These are phyloP conservation scores for Phoeniculus purpureus DNA, from an alignment of 2,797 vertebrate species.

Conservation along the genomic window DNA sequence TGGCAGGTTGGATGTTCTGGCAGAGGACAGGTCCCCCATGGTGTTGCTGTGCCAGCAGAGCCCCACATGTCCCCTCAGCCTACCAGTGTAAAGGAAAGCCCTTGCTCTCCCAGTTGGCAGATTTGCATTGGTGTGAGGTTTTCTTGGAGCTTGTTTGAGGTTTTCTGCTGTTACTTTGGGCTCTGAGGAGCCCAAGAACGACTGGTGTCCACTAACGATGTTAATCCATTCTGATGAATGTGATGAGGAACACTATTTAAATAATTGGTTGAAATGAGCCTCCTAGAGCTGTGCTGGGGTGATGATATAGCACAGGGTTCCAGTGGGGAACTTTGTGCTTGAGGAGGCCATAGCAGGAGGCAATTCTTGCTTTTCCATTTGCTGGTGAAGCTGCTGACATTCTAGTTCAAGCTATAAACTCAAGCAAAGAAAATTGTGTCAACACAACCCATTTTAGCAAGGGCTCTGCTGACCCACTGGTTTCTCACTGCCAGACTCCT, in stretches of 20 bases:
- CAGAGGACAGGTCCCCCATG: background rate
- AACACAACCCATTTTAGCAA: fast-evolving
- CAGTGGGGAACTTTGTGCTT: background rate
- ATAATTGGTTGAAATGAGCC: background rate
- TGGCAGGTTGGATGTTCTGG: background rate
- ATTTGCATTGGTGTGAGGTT: background rate
- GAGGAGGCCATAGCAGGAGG: background rate
- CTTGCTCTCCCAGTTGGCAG: background rate
- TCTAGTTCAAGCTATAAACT: background rate
- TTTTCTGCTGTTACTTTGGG: background rate
- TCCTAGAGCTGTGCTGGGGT: background rate
- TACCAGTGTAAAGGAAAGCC: background rate
- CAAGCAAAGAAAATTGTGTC: background rate
- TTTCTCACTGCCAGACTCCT: background rate
- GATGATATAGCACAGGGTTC: background rate
- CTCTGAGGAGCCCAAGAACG: background rate
- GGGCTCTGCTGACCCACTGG: background rate
- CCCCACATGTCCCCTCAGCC: fast-evolving
- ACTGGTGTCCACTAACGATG: background rate
- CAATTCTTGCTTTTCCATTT: background rate
- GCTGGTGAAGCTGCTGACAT: background rate
- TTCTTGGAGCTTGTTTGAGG: background rate
- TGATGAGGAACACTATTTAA: background rate
- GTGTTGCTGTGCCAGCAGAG: background rate
- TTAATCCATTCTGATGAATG: background rate